A percentile compares a stretch with the other conserved stretches of the same genome.
These are phyloP conservation scores for Mesaphorura yosii DNA, from an alignment of 1,140 invertebrate genomes.

Conservation along the genomic window DNA sequence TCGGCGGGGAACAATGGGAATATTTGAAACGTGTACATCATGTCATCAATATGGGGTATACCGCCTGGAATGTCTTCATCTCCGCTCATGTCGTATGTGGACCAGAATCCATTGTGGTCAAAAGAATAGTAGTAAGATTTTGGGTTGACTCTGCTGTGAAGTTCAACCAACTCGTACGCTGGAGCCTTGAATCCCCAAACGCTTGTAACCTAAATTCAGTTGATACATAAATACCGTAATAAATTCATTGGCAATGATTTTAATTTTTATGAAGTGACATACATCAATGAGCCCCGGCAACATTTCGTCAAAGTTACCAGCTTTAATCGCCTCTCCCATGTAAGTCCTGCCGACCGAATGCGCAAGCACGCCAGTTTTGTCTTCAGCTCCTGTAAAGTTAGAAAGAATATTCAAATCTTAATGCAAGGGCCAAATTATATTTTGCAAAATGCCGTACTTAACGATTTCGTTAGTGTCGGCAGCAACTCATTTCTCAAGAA, in stretches of 20 bases:
- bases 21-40: constrained; percentile 10
- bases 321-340: constrained; percentile 13
- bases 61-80: constrained; percentile 3
- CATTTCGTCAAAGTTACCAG: constrained; percentile 6
- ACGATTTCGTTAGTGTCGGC: constrained; percentile 2
- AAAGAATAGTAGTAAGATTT: constrained; percentile 10
- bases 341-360: constrained; percentile 13
- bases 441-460: constrained; percentile 9
- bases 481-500: constrained; percentile 20
- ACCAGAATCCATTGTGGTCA: constrained; percentile 8
- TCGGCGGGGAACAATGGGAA: constrained; percentile 5
- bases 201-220: constrained; percentile 5
- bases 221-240: background rate
- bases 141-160: constrained; percentile 2
- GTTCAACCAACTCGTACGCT: constrained; percentile 12
- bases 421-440: background rate
- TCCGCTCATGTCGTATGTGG: constrained; percentile 2
- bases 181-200: constrained; percentile 18
- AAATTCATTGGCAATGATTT: background rate
- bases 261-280: no score
- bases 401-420: background rate
- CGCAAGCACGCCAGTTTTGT: constrained; percentile 3
- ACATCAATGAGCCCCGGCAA: constrained; percentile 22
- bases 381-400: background rate
- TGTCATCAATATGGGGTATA: constrained; percentile 9